Percentiles rank a stretch among this genome's conserved stretches.
phyloP scores from a whole-genome alignment of 2,888 invertebrate species.

The Scaeva pyrastri region DNA sequence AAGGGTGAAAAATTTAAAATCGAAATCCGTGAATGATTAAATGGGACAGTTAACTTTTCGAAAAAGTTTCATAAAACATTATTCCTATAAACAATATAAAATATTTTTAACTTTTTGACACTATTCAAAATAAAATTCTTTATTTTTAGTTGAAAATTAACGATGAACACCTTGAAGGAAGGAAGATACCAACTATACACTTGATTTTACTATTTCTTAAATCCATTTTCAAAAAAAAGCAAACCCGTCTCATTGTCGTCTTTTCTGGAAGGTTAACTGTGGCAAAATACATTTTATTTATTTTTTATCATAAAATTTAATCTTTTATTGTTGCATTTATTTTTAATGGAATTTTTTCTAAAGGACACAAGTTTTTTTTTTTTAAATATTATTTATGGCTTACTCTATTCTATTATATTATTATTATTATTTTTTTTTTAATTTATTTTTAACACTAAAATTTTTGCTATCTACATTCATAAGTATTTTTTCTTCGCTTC shows the following conservation, averaged over 20 bases:
- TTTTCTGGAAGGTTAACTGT: slow-evolving; percentile 64
- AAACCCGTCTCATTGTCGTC: background rate
- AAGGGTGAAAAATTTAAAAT: no score
- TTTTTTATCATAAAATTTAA: background rate
- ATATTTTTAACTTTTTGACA: background rate
- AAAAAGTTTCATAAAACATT: background rate
- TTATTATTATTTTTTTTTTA: background rate
- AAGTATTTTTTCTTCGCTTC: slow-evolving; percentile 66
- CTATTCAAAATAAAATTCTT: background rate
- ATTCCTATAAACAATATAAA: slow-evolving; percentile 12
- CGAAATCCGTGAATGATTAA: no score
- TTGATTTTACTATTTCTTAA: background rate
- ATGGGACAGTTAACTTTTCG: no score
- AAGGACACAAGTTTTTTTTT: slow-evolving; percentile 48
- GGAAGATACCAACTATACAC: background rate
- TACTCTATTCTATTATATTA: slow-evolving; percentile 18
- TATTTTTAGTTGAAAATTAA: background rate
- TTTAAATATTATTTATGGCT: background rate
- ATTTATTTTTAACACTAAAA: slow-evolving; percentile 55
- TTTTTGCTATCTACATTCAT: slow-evolving; percentile 73
- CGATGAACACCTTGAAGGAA: background rate
- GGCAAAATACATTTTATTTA: slow-evolving; percentile 25
- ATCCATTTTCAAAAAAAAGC: background rate
- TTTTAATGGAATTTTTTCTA: slow-evolving; percentile 33
- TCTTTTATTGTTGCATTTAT: slow-evolving; percentile 29